A percentile compares a stretch with the other conserved stretches of the same genome.
These are phyloP conservation scores for Propithecus perrieri DNA, from an alignment of 2,797 vertebrate species.

Conservation along the genomic window DNA sequence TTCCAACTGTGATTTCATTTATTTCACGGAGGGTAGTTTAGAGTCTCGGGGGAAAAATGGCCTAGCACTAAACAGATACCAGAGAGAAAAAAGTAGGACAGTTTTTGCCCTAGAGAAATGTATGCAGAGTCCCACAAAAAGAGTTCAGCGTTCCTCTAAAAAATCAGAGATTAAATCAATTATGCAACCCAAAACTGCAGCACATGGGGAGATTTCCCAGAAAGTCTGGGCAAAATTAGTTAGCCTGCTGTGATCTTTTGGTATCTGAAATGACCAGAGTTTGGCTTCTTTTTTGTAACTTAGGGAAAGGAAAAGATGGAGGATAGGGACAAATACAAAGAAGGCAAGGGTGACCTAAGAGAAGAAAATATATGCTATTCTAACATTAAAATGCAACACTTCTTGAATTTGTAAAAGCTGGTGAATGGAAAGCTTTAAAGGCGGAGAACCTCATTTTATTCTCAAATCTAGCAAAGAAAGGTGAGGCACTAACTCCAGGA, in stretches of 20 bases:
- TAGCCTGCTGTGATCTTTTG: slow-evolving; percentile 78
- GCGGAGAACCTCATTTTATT: background rate
- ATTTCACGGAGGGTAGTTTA: slow-evolving; percentile 85
- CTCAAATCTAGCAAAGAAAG: background rate
- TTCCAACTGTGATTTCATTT: slow-evolving; percentile 86
- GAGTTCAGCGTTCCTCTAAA: slow-evolving; percentile 87
- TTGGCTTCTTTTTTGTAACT: background rate
- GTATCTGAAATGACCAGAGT: slow-evolving; percentile 72
- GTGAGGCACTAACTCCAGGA: background rate
- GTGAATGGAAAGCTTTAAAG: background rate
- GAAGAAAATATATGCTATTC: background rate
- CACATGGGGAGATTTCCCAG: slow-evolving; percentile 83
- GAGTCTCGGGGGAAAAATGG: slow-evolving; percentile 77
- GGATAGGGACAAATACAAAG: background rate
- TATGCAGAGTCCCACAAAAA: slow-evolving; percentile 85
- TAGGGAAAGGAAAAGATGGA: background rate
- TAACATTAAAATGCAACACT: background rate
- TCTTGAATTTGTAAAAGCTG: background rate
- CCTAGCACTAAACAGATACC: slow-evolving; percentile 85
- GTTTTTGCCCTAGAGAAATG: slow-evolving; percentile 88
- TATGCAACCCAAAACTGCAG: slow-evolving; percentile 86
- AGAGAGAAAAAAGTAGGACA: slow-evolving; percentile 87
- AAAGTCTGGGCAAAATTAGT: slow-evolving; percentile 85
- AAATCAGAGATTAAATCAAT: slow-evolving; percentile 91
- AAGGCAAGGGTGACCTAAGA: background rate